Percentiles rank a stretch among this genome's conserved stretches.
These are phyloP conservation scores for Danio tinwini DNA, from an alignment of 2,797 vertebrate species.

Conservation along the genomic window DNA sequence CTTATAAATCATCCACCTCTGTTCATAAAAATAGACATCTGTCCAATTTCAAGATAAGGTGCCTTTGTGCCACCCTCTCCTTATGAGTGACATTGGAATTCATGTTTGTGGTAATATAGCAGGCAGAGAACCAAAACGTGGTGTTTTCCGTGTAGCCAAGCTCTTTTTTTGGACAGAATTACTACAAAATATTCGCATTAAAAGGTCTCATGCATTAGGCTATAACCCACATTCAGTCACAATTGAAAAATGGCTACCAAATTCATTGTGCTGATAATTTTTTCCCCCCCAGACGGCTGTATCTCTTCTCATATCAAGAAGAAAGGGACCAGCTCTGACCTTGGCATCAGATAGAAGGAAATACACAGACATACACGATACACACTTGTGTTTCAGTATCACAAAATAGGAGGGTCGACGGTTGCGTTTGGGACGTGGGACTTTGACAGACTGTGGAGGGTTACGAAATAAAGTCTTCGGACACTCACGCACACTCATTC, in stretches of 20 bases:
- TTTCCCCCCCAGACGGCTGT: conserved; percentile 16
- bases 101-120: not conserved
- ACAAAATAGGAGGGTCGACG: conserved; percentile 57
- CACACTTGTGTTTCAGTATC: conserved; percentile 32
- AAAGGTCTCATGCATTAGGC: conserved; percentile 58
- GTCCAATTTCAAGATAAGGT: conserved; percentile 62
- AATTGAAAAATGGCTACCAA: conserved; percentile 54
- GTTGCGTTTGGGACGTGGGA: conserved; percentile 62
- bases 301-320: conserved; percentile 22
- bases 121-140: not conserved
- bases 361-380: conserved; percentile 48
- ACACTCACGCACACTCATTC: conserved; percentile 61
- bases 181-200: conserved; percentile 55
- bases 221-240: conserved; percentile 46
- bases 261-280: conserved; percentile 49
- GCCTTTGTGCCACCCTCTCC: conserved; percentile 48
- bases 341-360: conserved; percentile 57
- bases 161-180: conserved; percentile 44
- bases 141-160: conserved; percentile 27
- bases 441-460: conserved; percentile 54
- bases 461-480: conserved; percentile 38
- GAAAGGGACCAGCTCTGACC: conserved; percentile 44
- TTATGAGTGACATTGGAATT: conserved; percentile 27
- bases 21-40: conserved; percentile 64
- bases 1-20: conserved; percentile 53